Evolutionary conservation across 1,140 invertebrate species (phyloP).

Genomic region (Papilio dardanus): DNA sequence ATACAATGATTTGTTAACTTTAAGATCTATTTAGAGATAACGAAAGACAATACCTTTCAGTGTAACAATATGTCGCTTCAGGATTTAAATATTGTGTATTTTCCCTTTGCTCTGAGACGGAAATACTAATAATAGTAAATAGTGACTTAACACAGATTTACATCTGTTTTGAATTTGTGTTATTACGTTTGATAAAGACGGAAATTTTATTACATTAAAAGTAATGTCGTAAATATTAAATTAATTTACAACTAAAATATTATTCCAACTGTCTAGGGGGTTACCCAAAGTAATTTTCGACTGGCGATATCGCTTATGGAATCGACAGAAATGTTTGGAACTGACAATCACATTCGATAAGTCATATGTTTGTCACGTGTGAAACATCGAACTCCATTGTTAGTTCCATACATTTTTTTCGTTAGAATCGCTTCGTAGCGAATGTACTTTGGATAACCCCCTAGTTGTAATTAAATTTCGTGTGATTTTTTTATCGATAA

Average conservation of each 20-base stretch:
- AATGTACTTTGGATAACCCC: too few relatives aligned
- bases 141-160: background rate
- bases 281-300: too few relatives aligned
- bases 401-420: background rate
- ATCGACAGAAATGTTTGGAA: too few relatives aligned
- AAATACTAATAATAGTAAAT: background rate
- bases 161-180: background rate
- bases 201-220: background rate
- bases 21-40: conserved; percentile 31
- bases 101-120: background rate
- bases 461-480: too few relatives aligned
- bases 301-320: too few relatives aligned
- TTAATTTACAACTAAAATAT: too few relatives aligned
- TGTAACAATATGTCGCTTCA: background rate
- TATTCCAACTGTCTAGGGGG: too few relatives aligned
- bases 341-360: too few relatives aligned
- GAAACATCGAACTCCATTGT: too few relatives aligned
- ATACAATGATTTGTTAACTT: conserved; percentile 37
- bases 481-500: conserved; percentile 40
- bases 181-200: background rate
- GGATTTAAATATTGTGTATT: background rate
- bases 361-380: too few relatives aligned
- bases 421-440: too few relatives aligned
- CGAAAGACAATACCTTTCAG: conserved; percentile 18
- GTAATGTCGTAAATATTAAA: background rate